A percentile compares a stretch with the other conserved stretches of the same genome.
These are phyloP conservation scores for Galemys pyrenaicus DNA, from an alignment of 2,113 vertebrate genomes.

Conservation along the genomic window DNA sequence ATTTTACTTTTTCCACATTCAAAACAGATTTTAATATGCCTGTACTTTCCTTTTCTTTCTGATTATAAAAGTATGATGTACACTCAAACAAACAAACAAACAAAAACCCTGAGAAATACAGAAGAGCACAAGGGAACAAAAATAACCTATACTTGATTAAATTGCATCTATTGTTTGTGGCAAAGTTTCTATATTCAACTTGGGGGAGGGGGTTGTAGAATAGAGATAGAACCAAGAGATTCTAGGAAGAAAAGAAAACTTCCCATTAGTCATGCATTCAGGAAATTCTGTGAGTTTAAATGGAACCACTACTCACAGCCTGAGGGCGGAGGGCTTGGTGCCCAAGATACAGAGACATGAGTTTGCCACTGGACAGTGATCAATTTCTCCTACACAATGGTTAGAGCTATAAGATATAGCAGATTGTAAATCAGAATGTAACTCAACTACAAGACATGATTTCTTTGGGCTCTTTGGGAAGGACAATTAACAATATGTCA, in stretches of 20 bases:
- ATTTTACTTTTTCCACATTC: background rate
- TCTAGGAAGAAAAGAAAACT: background rate
- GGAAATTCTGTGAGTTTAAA: background rate
- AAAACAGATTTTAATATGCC: constrained; percentile 2
- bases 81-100: background rate
- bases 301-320: background rate
- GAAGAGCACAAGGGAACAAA: background rate
- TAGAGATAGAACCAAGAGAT: background rate
- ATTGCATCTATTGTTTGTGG: background rate
- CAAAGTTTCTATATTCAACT: background rate
- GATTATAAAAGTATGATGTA: background rate
- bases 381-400: background rate
- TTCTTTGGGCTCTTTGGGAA: background rate
- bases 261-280: background rate
- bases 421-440: background rate
- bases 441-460: background rate
- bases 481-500: background rate
- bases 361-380: background rate
- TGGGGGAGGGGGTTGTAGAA: background rate
- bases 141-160: background rate
- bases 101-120: background rate
- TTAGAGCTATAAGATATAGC: background rate
- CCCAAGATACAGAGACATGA: background rate
- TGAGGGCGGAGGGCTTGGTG: background rate
- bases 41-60: background rate